Conservation (phyloP, 53 echinoderm and acorn worm species). For the Hippasteria phrygiana region DNA sequence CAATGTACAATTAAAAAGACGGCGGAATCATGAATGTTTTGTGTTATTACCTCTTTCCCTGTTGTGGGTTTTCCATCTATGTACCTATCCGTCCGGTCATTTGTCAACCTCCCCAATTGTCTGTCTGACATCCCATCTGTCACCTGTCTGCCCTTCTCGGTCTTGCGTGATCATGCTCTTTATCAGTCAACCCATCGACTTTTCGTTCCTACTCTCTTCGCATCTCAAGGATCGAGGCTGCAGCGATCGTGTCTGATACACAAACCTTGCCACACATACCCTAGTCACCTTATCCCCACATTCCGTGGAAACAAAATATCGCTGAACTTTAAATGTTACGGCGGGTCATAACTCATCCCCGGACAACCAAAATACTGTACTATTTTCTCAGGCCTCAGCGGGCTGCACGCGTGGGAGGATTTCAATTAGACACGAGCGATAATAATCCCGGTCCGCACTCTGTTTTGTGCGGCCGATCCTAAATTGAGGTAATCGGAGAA, state of each 20-base stretch:
- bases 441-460: not conserved
- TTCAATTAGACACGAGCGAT: not conserved
- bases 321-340: conserved; percentile 26
- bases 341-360: conserved; percentile 3
- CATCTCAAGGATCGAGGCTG: not conserved
- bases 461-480: not conserved
- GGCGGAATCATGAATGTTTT: too few relatives aligned
- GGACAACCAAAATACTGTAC: conserved; percentile 1
- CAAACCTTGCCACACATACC: not conserved
- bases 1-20: too few relatives aligned
- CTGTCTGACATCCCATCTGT: too few relatives aligned
- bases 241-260: not conserved
- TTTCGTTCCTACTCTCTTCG: not conserved
- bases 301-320: conserved; percentile 33
- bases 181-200: not conserved
- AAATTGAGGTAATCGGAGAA: not conserved
- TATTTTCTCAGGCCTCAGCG: not conserved
- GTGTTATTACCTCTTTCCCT: too few relatives aligned
- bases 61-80: too few relatives aligned
- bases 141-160: not conserved
- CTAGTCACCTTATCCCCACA: not conserved
- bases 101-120: too few relatives aligned
- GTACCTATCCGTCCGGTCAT: too few relatives aligned
- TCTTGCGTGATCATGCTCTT: not conserved
- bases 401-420: conserved; percentile 15